Conservation (phyloP, 2,113 vertebrate species). For the Halichoerus grypus region DNA sequence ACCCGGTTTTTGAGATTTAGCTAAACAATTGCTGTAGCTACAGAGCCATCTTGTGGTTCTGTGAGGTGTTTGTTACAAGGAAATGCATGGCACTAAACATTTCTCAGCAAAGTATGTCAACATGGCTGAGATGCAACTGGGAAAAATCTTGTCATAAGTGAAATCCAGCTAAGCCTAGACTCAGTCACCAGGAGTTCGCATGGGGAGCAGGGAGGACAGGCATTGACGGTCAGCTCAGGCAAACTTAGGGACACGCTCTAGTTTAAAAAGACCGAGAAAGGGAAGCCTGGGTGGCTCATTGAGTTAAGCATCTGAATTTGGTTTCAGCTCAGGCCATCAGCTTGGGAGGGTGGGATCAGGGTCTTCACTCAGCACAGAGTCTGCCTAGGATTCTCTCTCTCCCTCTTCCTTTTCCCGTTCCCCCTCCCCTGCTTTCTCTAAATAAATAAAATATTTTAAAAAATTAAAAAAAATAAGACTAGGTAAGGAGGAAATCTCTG, state of each 20-base stretch:
- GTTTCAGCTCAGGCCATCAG: background rate
- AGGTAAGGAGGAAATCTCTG: background rate
- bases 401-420: background rate
- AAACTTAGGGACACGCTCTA: background rate
- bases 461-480: background rate
- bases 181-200: background rate
- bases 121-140: background rate
- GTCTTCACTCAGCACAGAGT: background rate
- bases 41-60: constrained; percentile 86
- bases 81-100: accelerated
- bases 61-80: background rate
- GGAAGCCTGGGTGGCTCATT: background rate
- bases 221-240: background rate
- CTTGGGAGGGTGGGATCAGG: background rate
- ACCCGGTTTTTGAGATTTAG: background rate
- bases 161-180: background rate
- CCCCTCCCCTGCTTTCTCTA: too few relatives aligned
- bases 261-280: background rate
- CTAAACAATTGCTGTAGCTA: constrained; percentile 80
- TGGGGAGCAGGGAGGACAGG: accelerated
- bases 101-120: background rate
- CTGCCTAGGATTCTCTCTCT: background rate
- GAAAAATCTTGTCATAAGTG: background rate
- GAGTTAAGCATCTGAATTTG: background rate
- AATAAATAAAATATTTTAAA: background rate